Conservation (phyloP, 2,888 invertebrate genomes). For the Aethes cnicana region DNA sequence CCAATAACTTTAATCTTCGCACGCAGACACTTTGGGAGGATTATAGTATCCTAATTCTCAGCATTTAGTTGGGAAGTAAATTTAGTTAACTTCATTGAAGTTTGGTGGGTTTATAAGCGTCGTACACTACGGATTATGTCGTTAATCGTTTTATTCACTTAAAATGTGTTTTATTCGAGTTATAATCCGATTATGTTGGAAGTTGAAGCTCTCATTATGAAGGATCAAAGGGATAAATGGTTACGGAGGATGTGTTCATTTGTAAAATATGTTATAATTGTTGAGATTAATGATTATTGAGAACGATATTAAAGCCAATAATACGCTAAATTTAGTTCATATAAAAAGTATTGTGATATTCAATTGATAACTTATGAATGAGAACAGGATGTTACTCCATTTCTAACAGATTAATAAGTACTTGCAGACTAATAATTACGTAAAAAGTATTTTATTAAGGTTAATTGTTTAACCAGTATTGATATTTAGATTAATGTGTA, state of each 20-base stretch:
- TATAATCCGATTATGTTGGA: constrained; percentile 15
- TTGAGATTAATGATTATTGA: no score
- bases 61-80: constrained; percentile 47
- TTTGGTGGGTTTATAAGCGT: constrained; percentile 37
- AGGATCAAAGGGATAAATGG: not conserved
- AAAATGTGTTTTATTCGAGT: constrained; percentile 15
- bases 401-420: no score
- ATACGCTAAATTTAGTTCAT: no score
- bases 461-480: no score
- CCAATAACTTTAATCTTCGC: constrained; percentile 50
- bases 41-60: constrained; percentile 44
- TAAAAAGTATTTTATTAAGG: no score
- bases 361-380: no score
- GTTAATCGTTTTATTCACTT: constrained; percentile 32
- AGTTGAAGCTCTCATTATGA: constrained; percentile 1
- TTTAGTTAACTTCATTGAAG: constrained; percentile 39
- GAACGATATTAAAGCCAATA: no score
- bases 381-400: no score
- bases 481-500: no score
- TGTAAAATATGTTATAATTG: no score
- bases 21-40: constrained; percentile 48
- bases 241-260: not conserved
- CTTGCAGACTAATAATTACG: no score
- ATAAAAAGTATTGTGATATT: no score
- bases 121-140: constrained; percentile 28